Evolutionary conservation across 2,888 invertebrate species (phyloP), one percentile per base, ranked within the genome.

Genomic region (Maniola hyperantus): DNA sequence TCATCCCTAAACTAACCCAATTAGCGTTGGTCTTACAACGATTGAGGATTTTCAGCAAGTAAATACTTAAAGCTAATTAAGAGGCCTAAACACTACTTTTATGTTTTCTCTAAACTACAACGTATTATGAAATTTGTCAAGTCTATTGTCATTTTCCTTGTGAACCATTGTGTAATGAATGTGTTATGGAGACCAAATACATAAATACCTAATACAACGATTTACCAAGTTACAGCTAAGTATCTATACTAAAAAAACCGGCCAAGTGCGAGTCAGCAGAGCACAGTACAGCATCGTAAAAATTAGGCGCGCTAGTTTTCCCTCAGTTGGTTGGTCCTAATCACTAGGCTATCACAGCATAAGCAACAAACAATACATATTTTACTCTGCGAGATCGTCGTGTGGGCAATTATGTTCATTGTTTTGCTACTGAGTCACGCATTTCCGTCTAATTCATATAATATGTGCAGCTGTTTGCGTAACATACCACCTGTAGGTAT

Each of bases 381-480:
- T n/a, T 51, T 53, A 58, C 61, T 42, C 33, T 34, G 18, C 36
- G 64, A 67, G 67, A 67, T 69, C 65, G 64, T 63, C 46, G 65
- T 64, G 61, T 59, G 59, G 61, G 55, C 66, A 69, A 69, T 69
- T 69, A 69, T 59, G 57, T 64, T 64, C 68, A 69, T 66, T 69
- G 63, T 64, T 69, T 54, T 63, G 63, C 20, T 62, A 60, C 65
- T 69, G 68, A 69, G 65, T 66, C 70, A 68, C 68, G 68, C 64
- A 64, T 59, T 71, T 71, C 70, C 70, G 70, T 62, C 59, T 55
- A 51, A 64, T n/a, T 42, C 57, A 42, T 61, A 48, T 44, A 36
- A 20, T 50, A 50, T 48, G 48, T 48, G 58, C 58, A 58, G 54
- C 59, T 61, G 55, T 64, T 70, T 70, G 58, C 66, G 64, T 68